A percentile compares a stretch with the other conserved stretches of the same genome.
Conservation (phyloP, 1,140 invertebrate species). For the Eueides isabella region DNA sequence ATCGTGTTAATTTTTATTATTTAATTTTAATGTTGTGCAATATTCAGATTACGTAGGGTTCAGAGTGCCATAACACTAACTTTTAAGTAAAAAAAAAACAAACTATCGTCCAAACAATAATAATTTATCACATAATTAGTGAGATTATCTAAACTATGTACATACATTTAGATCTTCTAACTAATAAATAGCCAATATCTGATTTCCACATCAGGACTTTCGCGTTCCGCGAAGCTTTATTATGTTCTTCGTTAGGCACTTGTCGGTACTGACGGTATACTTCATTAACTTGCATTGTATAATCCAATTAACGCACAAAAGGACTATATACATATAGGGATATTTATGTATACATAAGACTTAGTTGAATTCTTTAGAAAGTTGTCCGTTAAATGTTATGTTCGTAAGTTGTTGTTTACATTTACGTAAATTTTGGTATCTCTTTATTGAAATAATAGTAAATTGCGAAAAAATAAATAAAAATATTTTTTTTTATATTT, state of each 20-base stretch:
- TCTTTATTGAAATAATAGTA: too few relatives aligned
- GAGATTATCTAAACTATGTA: constrained; percentile 3
- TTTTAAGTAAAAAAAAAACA: not conserved
- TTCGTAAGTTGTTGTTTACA: not conserved
- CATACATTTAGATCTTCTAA: not conserved
- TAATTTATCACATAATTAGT: constrained; percentile 5
- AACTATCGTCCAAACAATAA: not conserved
- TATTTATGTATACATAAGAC: not conserved
- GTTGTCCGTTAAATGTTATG: not conserved
- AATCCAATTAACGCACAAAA: constrained; percentile 35
- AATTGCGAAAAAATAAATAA: too few relatives aligned
- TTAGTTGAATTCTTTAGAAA: not conserved
- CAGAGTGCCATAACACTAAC: not conserved
- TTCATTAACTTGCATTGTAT: constrained; percentile 39
- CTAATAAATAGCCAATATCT: constrained; percentile 13
- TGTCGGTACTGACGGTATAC: constrained; percentile 12
- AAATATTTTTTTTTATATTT: not conserved
- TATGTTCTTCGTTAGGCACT: constrained; percentile 32
- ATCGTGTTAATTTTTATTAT: too few relatives aligned
- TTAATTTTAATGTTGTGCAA: too few relatives aligned
- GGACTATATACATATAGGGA: constrained; percentile 20
- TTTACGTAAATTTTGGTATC: not conserved
- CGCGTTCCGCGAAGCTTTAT: constrained; percentile 17
- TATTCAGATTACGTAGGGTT: too few relatives aligned
- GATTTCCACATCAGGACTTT: constrained; percentile 17